Base-by-base conservation (phyloP, 2,888 invertebrate species). In the Drosophila rubida region DNA sequence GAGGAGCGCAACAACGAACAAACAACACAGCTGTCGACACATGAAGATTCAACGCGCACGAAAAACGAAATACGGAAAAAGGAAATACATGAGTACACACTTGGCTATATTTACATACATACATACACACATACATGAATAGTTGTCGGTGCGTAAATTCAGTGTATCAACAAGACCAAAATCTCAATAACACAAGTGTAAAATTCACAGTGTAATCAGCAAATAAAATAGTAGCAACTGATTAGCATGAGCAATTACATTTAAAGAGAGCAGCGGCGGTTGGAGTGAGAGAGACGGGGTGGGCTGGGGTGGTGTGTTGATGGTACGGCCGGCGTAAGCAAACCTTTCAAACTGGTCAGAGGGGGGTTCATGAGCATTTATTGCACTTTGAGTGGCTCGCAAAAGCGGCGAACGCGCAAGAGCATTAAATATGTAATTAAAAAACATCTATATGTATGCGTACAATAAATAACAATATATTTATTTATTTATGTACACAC, bases 301-400 rank as follows among this genome's bases (percentile, higher is more conserved):
- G n/a, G n/a, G n/a, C n/a, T n/a, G n/a, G n/a, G n/a, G n/a, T n/a
- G n/a, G n/a, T n/a, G n/a, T n/a, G n/a, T n/a, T n/a, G n/a, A n/a
- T n/a, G n/a, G n/a, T n/a, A n/a, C n/a, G n/a, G n/a, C 25, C 14
- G 7, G 35, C 13, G 39, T 49, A 44, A 49, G 39, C 22, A 22
- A 14, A 11, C 53, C 16, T 42, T 73, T 48, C 14, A 44, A 75
- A 75, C 75, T 63, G 30, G 68, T 75, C 67, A 45, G 22, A 60
- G 51, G 86, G 22, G 64, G 51, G 86, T 86, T 86, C 86, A 83
- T 77, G 83, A 68, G 77, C 74, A 86, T 72, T 78, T 83, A 74
- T 78, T 83, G 83, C 86, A 83, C 80, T 83, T 82, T 78, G 78
- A 75, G 67, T 63, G 66, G 45, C 70, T 67, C 70, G 66, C 58